Base-by-base conservation (phyloP, 1,140 invertebrate genomes). In the Brachionus plicatilis region DNA sequence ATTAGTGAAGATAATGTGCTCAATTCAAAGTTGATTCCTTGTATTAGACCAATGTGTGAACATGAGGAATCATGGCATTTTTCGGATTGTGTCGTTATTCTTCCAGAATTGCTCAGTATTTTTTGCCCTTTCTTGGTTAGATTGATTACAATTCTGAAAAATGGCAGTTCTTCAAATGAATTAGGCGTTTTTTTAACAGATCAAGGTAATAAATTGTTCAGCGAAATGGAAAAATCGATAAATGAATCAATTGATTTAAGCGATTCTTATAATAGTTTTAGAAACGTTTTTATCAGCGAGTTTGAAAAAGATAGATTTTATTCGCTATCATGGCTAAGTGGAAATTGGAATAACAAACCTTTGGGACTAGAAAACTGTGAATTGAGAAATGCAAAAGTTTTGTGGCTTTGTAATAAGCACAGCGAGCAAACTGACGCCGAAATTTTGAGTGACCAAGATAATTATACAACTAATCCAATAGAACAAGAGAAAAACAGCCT, bases 331-430 rank as follows among this genome's bases (percentile, higher is more conserved):
- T 70, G 68, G 27, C 17, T 37, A 20, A 33, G 33, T 0, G 29
- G n/a, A 12, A 14, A 43, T 8, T 37, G 17, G 17, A 24, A 37
- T 3, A 12, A 24, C 3, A 76, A 50, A 12, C 2, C 8, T 50
- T 27, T 76, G 14, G 33, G 47, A 5, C 43, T 82, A 11, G 11
- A 65, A 11, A 60, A 47, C 24, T 89, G 88, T 85, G 87, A 87
- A 84, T 84, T 88, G 20, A 88, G 87, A 37, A 88, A 87, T 86
- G 88, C 88, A n/a, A 88, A 89, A 85, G 86, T 88, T 43, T 86
- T 87, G 60, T 89, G 88, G 88, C 84, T 89, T 29, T 89, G 88
- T 86, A 75, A 85, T 3, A 70, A 87, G 24, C 88, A 89, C 75
- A 7, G 6, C 14, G 72, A 76, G 17, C 14, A 41, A 20, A 43